Evolutionary conservation across 1,140 invertebrate genomes (phyloP).

Genomic region (Globodera ellingtonae): DNA sequence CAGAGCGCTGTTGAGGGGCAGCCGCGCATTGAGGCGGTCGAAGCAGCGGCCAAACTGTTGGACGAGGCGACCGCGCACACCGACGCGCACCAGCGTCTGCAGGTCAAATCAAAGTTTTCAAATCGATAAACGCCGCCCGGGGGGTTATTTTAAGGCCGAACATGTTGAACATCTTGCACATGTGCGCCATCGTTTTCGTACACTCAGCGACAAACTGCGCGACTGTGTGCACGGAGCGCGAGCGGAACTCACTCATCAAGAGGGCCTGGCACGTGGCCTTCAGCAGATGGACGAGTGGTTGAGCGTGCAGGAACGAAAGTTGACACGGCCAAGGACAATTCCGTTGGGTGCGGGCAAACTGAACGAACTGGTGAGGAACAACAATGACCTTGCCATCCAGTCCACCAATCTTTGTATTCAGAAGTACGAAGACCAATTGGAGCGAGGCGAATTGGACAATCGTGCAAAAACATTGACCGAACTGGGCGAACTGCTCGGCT

Average conservation of each 20-base stretch:
- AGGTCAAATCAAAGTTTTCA: neutral
- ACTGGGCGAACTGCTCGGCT: slow-evolving; percentile 17
- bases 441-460: slow-evolving; percentile 30
- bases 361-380: slow-evolving; percentile 25
- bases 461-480: slow-evolving; percentile 29
- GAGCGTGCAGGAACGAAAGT: slow-evolving; percentile 7
- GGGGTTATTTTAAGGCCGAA: neutral
- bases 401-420: slow-evolving; percentile 18
- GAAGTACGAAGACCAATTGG: slow-evolving; percentile 38
- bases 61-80: slow-evolving; percentile 26
- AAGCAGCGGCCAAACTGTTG: slow-evolving; percentile 23
- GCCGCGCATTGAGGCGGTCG: slow-evolving; percentile 29
- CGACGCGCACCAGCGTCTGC: slow-evolving; percentile 30
- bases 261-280: slow-evolving; percentile 30
- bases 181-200: slow-evolving; percentile 13
- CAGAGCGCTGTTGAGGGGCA: slow-evolving; percentile 27
- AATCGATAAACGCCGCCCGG: neutral
- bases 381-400: neutral
- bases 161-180: slow-evolving; percentile 17
- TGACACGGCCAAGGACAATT: slow-evolving; percentile 12
- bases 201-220: slow-evolving; percentile 20
- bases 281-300: slow-evolving; percentile 30
- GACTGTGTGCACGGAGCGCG: slow-evolving; percentile 25
- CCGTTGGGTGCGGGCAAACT: slow-evolving; percentile 30
- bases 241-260: slow-evolving; percentile 31